Evolutionary conservation across 2,113 vertebrate genomes (phyloP).

Genomic region (Mugil cephalus): DNA sequence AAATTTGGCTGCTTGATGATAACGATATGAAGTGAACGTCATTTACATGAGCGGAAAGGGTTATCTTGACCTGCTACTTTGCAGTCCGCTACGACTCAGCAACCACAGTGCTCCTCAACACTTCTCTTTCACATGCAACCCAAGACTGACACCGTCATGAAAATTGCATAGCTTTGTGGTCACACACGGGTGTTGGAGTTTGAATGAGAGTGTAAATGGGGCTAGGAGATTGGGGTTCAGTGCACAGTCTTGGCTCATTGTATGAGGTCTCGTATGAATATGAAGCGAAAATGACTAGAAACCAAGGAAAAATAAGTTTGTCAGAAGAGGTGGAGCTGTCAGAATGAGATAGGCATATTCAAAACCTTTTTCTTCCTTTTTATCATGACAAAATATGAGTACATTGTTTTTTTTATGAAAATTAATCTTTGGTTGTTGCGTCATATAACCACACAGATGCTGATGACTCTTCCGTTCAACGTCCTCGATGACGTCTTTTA

Average conservation of each 20-base stretch:
- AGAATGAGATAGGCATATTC: neutral
- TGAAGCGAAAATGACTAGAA: slow-evolving; percentile 1
- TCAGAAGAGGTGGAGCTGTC: neutral
- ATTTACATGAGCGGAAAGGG: neutral
- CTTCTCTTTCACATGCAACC: slow-evolving; percentile 20
- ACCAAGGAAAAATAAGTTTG: slow-evolving; percentile 5
- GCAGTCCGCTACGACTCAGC: neutral
- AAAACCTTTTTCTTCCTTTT: neutral
- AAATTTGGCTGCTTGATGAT: slow-evolving; percentile 24
- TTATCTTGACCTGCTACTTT: slow-evolving; percentile 16
- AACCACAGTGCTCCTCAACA: neutral
- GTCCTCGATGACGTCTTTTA: too few relatives aligned
- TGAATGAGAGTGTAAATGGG: neutral
- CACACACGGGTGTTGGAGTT: slow-evolving; percentile 1
- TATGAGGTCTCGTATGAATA: slow-evolving; percentile 1
- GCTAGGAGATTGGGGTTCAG: slow-evolving; percentile 46
- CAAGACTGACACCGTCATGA: slow-evolving; percentile 54
- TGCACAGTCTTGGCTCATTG: slow-evolving; percentile 28
- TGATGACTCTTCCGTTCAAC: too few relatives aligned
- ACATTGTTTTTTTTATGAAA: too few relatives aligned
- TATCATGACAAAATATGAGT: neutral
- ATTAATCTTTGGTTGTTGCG: too few relatives aligned
- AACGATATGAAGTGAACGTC: neutral
- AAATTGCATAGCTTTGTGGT: slow-evolving; percentile 48
- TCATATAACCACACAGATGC: too few relatives aligned